Percentiles rank a stretch among this genome's conserved stretches.
Conservation (phyloP, 2,113 vertebrate genomes). For the Sceloporus tristichus region DNA sequence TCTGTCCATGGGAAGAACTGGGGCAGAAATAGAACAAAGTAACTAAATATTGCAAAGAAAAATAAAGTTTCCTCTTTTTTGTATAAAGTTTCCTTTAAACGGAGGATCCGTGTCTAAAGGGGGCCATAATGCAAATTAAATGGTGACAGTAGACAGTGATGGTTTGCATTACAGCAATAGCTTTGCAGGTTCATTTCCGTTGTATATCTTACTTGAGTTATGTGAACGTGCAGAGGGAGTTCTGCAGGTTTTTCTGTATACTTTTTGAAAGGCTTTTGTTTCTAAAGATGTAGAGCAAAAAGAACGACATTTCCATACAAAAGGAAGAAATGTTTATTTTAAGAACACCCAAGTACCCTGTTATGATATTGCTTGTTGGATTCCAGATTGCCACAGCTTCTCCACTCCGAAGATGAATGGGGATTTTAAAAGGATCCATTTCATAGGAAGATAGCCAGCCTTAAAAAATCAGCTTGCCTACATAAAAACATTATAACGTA, state of each 20-base stretch:
- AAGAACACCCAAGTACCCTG: conserved; percentile 65
- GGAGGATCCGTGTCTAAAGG: conserved; percentile 47
- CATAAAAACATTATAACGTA: conserved; percentile 38
- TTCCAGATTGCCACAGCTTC: conserved; percentile 63
- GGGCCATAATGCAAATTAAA: conserved; percentile 65
- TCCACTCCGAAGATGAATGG: conserved; percentile 68
- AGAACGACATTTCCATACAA: conserved; percentile 61
- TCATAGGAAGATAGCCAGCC: conserved; percentile 12
- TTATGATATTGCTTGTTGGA: conserved; percentile 66
- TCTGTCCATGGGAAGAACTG: neutral
- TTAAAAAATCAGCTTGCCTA: neutral
- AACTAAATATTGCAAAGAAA: conserved; percentile 10
- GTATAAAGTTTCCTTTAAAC: conserved; percentile 47
- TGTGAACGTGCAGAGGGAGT: conserved; percentile 46
- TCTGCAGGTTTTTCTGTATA: conserved; percentile 70
- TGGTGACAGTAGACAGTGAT: conserved; percentile 34
- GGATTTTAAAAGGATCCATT: conserved; percentile 55
- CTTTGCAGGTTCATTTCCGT: conserved; percentile 75
- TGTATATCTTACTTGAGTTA: conserved; percentile 70
- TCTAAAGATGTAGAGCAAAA: conserved; percentile 67
- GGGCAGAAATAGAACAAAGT: neutral
- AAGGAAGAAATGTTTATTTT: conserved; percentile 75
- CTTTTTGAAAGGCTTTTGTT: conserved; percentile 71
- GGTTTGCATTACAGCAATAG: conserved; percentile 65
- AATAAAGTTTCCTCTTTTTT: conserved; percentile 8